Conservation (phyloP, 2,888 invertebrate species). For the Macrosiphum euphorbiae region DNA sequence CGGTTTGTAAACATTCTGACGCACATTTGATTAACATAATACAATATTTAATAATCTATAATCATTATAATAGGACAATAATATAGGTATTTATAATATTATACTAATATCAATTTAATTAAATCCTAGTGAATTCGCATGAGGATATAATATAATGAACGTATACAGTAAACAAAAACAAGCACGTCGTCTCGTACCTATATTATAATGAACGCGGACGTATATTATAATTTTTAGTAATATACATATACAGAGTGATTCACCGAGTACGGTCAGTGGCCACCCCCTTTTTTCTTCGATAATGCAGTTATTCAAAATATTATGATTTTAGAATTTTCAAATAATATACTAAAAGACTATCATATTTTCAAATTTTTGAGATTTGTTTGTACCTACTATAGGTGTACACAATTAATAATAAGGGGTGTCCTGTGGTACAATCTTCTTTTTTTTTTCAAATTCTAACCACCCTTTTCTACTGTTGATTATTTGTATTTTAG, state of each 20-base stretch:
- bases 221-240: neutral
- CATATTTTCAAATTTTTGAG: neutral
- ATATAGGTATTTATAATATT: neutral
- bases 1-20: neutral
- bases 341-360: neutral
- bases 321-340: neutral
- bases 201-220: too few relatives aligned
- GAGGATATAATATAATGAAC: neutral
- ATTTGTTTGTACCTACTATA: neutral
- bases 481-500: too few relatives aligned
- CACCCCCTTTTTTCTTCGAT: neutral
- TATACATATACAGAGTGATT: neutral
- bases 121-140: neutral
- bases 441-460: neutral
- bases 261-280: too few relatives aligned
- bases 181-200: neutral
- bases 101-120: neutral
- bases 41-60: neutral
- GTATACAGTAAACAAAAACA: neutral
- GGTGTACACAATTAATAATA: too few relatives aligned
- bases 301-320: neutral
- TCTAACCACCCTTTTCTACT: too few relatives aligned
- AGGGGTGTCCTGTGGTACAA: neutral
- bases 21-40: neutral
- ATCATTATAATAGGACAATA: neutral